Evolutionary conservation across 2,888 invertebrate species (phyloP).

Genomic region (Euspilapteryx auroguttella): DNA sequence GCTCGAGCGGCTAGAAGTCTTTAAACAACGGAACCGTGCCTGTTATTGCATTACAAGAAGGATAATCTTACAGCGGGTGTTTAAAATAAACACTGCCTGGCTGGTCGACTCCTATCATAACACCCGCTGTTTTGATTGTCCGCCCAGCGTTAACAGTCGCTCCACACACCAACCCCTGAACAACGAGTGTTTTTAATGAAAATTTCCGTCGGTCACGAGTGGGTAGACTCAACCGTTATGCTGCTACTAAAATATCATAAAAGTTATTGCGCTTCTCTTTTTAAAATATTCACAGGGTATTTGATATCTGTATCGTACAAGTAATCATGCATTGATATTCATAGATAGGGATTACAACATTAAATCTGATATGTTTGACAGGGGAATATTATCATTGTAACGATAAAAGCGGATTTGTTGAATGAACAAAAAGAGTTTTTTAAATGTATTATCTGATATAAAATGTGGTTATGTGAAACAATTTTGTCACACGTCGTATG

Average conservation of each 20-base stretch:
- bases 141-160: constrained; percentile 10
- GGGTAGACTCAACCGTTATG: too few relatives aligned
- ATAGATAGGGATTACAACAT: not conserved
- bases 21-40: constrained; percentile 7
- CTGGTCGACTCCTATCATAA: constrained; percentile 9
- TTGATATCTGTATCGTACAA: too few relatives aligned
- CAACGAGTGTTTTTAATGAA: not conserved
- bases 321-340: not conserved
- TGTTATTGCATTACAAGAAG: constrained; percentile 29
- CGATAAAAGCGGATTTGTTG: too few relatives aligned
- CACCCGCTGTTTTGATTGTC: constrained; percentile 36
- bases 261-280: too few relatives aligned
- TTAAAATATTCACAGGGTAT: too few relatives aligned
- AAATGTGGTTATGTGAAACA: too few relatives aligned
- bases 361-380: constrained; percentile 10
- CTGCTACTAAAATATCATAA: too few relatives aligned
- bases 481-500: too few relatives aligned
- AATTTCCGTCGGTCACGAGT: too few relatives aligned
- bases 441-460: too few relatives aligned
- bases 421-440: too few relatives aligned
- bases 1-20: too few relatives aligned
- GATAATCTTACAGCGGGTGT: constrained; percentile 33
- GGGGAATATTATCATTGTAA: constrained; percentile 7
- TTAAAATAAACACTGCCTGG: constrained; percentile 40
- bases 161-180: not conserved